Percentiles rank a stretch among this genome's conserved stretches.
Evolutionary conservation across 2,113 vertebrate species (phyloP).

Genomic region (Bambusicola thoracicus): DNA sequence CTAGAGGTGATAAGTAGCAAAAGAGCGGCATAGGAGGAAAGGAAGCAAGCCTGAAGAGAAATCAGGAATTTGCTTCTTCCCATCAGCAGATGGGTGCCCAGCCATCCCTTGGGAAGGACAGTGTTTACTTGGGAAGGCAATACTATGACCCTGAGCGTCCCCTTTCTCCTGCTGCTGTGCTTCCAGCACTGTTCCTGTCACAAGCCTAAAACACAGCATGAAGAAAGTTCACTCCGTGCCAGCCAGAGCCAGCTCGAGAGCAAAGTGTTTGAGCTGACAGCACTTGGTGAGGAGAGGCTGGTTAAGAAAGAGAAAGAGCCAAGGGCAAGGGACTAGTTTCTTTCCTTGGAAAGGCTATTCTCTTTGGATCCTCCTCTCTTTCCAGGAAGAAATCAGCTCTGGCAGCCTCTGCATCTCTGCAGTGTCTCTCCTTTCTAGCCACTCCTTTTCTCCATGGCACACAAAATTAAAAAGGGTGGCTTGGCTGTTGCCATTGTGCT

Average conservation of each 20-base stretch:
- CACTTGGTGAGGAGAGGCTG: not conserved
- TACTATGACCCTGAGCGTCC: not conserved
- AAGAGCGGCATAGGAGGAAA: not conserved
- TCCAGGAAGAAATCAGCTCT: not conserved
- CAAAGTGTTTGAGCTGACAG: not conserved
- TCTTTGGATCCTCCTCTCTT: not conserved
- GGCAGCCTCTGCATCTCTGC: not conserved
- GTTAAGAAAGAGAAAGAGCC: not conserved
- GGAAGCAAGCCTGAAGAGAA: not conserved
- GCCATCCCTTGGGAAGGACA: rapidly evolving
- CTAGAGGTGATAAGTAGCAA: not conserved
- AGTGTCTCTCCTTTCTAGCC: not conserved
- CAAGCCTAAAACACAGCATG: not conserved
- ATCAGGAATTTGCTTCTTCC: not conserved
- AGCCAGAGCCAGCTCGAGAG: not conserved
- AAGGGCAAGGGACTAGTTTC: not conserved
- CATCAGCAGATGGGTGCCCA: not conserved
- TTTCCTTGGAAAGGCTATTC: not conserved
- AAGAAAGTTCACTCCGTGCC: not conserved
- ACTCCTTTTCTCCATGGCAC: rapidly evolving
- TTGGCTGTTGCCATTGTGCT: not conserved
- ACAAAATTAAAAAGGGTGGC: rapidly evolving
- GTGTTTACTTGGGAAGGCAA: not conserved
- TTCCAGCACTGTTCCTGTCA: not conserved
- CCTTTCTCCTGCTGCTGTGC: not conserved